Evolutionary conservation across 2,797 vertebrate genomes (phyloP).

Genomic region (Eutrigla gurnardus): DNA sequence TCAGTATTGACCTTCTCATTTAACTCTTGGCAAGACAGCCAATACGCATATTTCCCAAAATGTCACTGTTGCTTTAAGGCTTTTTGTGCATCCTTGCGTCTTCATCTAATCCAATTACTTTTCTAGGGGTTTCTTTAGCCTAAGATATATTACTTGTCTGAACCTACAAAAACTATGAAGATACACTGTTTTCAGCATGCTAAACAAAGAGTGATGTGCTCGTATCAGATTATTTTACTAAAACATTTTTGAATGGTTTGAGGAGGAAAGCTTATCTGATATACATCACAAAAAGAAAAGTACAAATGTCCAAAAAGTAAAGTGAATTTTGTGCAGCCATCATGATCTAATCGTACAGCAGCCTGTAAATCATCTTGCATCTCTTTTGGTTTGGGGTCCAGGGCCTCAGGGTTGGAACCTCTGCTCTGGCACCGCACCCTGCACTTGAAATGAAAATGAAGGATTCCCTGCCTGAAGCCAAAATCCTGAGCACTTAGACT

Average conservation of each 20-base stretch:
- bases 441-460: conserved; percentile 35
- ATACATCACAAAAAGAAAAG: background rate
- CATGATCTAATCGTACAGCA: background rate
- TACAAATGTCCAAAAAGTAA: background rate
- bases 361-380: conserved; percentile 28
- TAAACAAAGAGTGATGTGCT: background rate
- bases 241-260: background rate
- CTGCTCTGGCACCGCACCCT: conserved; percentile 29
- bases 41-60: background rate
- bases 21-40: background rate
- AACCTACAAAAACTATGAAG: background rate
- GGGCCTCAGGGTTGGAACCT: conserved; percentile 2
- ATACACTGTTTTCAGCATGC: background rate
- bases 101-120: background rate
- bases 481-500: conserved; percentile 15
- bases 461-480: conserved; percentile 21
- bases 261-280: too few species aligned
- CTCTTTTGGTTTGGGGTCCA: background rate
- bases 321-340: background rate
- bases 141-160: background rate
- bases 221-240: background rate
- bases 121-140: background rate
- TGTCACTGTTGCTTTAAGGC: background rate
- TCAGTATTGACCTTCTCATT: background rate
- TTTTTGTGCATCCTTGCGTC: background rate